A percentile compares a stretch with the other conserved stretches of the same genome.
phyloP scores from a whole-genome alignment of 2,797 vertebrate species.

The Spea hammondii region DNA sequence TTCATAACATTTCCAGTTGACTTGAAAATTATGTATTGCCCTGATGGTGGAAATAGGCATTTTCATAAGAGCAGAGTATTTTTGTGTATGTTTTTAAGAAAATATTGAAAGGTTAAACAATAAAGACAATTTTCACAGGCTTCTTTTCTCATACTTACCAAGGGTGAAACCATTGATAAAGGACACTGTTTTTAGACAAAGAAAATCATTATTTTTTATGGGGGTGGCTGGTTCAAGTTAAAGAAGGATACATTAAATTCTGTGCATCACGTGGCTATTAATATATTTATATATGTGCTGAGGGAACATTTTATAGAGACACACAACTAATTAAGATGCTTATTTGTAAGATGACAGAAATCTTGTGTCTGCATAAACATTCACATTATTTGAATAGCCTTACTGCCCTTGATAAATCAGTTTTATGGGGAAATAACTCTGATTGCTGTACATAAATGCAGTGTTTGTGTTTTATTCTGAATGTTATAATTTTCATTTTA shows the following conservation, averaged over 20 bases:
- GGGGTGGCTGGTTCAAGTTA: constrained; percentile 21
- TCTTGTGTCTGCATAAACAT: constrained; percentile 31
- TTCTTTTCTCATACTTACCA: too few species aligned
- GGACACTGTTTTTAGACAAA: constrained; percentile 26
- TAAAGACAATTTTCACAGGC: too few species aligned
- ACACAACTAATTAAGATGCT: constrained; percentile 47
- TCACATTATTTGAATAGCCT: constrained; percentile 43
- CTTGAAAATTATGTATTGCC: too few species aligned
- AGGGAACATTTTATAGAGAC: constrained; percentile 51
- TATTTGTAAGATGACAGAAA: constrained; percentile 28
- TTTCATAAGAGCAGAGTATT: too few species aligned
- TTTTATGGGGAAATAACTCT: constrained; percentile 31
- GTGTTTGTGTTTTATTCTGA: constrained; percentile 42
- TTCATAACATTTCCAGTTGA: too few species aligned
- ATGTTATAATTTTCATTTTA: constrained; percentile 27
- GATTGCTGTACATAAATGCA: constrained; percentile 42
- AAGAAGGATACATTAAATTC: constrained; percentile 18
- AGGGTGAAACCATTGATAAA: not conserved
- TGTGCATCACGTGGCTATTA: constrained; percentile 13
- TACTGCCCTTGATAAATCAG: constrained; percentile 36
- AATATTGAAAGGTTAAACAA: too few species aligned
- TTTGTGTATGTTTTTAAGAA: too few species aligned
- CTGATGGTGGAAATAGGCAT: too few species aligned
- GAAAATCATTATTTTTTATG: constrained; percentile 42
- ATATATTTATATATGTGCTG: constrained; percentile 39